phyloP scores from a whole-genome alignment of 2,113 vertebrate species.

The Suricata suricatta region DNA sequence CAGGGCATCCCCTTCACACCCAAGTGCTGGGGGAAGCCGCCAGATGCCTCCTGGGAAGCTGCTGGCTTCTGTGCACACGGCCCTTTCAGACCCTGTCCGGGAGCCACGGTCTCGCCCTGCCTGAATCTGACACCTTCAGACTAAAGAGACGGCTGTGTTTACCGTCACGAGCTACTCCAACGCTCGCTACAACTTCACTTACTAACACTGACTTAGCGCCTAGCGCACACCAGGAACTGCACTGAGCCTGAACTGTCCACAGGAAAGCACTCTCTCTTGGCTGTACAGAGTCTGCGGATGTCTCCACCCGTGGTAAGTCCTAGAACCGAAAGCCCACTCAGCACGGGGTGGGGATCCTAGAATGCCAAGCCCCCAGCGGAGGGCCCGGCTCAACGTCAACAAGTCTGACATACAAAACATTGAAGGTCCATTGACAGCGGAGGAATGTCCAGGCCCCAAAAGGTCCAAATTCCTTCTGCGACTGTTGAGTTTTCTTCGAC shows the following conservation, averaged over 20 bases:
- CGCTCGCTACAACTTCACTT: too few species aligned
- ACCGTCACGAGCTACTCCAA: not conserved
- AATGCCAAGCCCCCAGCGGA: not conserved
- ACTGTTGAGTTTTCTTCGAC: not conserved
- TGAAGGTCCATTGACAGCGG: rapidly evolving
- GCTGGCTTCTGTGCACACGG: rapidly evolving
- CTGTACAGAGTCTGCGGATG: rapidly evolving
- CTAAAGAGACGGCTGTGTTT: too few species aligned
- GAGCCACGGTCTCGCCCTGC: rapidly evolving
- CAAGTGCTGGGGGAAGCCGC: not conserved
- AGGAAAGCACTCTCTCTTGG: not conserved
- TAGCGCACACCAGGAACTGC: not conserved
- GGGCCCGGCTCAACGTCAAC: not conserved
- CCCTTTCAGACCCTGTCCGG: rapidly evolving
- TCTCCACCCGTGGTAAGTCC: too few species aligned
- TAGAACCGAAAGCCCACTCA: rapidly evolving
- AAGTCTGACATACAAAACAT: not conserved
- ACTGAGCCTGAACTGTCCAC: not conserved
- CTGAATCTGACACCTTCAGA: not conserved
- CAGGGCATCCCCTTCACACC: too few species aligned
- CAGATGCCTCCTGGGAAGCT: rapidly evolving
- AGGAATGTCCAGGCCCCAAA: rapidly evolving
- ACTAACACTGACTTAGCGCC: not conserved
- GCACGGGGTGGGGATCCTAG: not conserved
- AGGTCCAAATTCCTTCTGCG: not conserved